Evolutionary conservation across 2,113 vertebrate species (phyloP).

Genomic region (Myotis brandtii): DNA sequence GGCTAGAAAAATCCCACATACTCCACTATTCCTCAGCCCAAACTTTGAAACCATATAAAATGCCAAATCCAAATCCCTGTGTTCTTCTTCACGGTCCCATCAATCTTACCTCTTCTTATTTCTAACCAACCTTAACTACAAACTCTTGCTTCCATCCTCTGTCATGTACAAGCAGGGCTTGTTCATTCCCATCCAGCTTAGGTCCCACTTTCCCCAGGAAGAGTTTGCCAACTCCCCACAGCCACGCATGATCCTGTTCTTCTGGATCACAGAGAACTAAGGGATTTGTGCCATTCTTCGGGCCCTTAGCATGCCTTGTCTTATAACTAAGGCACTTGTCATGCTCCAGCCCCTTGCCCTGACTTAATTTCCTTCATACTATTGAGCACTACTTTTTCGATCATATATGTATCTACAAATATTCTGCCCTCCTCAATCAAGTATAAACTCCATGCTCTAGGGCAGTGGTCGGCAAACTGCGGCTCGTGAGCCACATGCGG

Average conservation of each 20-base stretch:
- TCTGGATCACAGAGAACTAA: not conserved
- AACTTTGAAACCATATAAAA: not conserved
- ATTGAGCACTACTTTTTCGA: not conserved
- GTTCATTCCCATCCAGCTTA: not conserved
- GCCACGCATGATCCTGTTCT: not conserved
- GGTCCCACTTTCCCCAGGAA: not conserved
- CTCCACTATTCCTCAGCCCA: not conserved
- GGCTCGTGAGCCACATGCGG: too few relatives aligned
- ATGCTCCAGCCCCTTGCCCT: not conserved
- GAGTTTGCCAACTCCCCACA: not conserved
- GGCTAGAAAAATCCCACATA: not conserved
- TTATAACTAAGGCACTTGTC: not conserved
- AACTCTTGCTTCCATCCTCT: not conserved
- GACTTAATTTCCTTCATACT: not conserved
- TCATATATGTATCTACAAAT: not conserved
- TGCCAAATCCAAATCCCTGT: not conserved
- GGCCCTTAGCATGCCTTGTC: not conserved
- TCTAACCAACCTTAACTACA: not conserved
- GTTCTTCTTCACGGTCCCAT: not conserved
- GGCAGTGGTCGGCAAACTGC: too few relatives aligned
- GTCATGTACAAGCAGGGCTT: not conserved
- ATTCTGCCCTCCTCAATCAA: not conserved
- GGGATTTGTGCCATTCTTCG: not conserved
- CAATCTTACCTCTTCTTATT: not conserved
- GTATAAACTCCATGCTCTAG: not conserved